Conservation (phyloP, 92 coral and sea anemone species). For the Pocillopora meandrina region DNA sequence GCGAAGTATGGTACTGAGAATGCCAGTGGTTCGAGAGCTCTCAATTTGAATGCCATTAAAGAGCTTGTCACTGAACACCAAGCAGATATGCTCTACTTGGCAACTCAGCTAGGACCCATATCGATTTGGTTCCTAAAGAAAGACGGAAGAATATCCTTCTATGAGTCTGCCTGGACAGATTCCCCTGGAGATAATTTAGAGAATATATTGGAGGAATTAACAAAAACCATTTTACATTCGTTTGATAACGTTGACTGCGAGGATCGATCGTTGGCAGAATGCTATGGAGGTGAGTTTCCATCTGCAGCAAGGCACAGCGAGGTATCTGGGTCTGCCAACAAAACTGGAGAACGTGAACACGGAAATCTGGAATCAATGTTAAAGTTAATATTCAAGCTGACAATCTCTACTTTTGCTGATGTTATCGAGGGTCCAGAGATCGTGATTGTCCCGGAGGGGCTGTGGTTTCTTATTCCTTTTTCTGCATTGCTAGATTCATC, state of each 20-base stretch:
- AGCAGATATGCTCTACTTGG: background rate
- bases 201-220: background rate
- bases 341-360: background rate
- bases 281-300: background rate
- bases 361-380: background rate
- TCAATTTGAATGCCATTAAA: background rate
- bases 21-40: background rate
- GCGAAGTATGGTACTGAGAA: background rate
- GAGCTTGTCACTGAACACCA: background rate
- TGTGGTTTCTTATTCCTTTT: conserved; percentile 2
- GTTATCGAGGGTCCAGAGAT: conserved; percentile 7
- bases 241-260: background rate
- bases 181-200: background rate
- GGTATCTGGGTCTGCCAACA: background rate
- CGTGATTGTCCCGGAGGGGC: conserved; percentile 10
- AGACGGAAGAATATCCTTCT: background rate
- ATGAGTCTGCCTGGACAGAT: background rate
- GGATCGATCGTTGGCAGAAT: conserved; percentile 1
- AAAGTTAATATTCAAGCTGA: too few relatives aligned
- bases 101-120: background rate
- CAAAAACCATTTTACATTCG: background rate
- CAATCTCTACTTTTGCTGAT: background rate
- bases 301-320: background rate
- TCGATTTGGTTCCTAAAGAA: conserved; percentile 7
- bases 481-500: background rate